Base-by-base conservation (phyloP, 2,888 invertebrate species). In the Alviniconcha strummeri region DNA sequence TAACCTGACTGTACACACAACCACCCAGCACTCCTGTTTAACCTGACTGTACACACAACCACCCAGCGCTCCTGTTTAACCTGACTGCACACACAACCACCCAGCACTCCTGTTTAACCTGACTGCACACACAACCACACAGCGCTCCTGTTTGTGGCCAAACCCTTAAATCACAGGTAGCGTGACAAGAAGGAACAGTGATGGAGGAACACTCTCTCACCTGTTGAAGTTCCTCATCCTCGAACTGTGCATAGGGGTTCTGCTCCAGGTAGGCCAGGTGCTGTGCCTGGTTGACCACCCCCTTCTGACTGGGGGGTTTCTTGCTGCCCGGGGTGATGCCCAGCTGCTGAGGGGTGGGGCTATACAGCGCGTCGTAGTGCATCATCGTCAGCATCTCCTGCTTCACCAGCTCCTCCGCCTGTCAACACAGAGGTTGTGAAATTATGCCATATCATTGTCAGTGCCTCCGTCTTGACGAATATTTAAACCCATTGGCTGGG, bases 301-400 rank as follows among this genome's bases (percentile, higher is more conserved):
- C 87, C 89, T 92, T 88, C 89, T 92, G 91, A 81, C 93, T 86
- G 84, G 90, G 87, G 5, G 82, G 83, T 57, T 90, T 90, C 86
- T 92, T 93, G 71, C 86, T 89, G 57, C 90, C 90, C 6, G 91
- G 88, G n/a, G 84, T 84, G 17, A 89, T 85, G 17, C 92, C 92
- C 81, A 92, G 89, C 86, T 94, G 94, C 5, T 89, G 86, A 2
- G 89, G 87, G 5, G 94, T 92, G 0, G 98, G 97, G 94, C 97
- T 96, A 90, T 97, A 95, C 0, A 97, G 93, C 57, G 97, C 96
- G 94, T 99, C 99, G 91, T 96, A 97, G 90, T 98, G 97, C 89
- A 98, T 94, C 98, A 99, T 98, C 55, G 97, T 96, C 87, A 98
- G 95, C 98, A 99, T 99, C 95, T 99, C 99, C 84, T 96, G 96